phyloP scores from a whole-genome alignment of 2,888 invertebrate species.

The Eretmocerus hayati region DNA sequence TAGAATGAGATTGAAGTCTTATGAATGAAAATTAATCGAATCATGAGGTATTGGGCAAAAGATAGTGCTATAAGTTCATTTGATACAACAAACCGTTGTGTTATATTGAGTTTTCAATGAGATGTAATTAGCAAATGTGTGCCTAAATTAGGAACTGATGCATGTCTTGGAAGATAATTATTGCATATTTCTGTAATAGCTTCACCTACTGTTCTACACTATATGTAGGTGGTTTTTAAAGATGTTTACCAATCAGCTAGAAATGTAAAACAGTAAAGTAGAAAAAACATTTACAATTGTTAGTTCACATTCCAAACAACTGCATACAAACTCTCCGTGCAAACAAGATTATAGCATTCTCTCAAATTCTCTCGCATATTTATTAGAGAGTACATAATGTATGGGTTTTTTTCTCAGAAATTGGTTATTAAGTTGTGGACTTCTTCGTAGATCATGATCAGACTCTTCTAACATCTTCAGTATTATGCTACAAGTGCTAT shows the following conservation, averaged over 20 bases:
- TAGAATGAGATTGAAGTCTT: constrained; percentile 5
- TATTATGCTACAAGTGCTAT: no score
- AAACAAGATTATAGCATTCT: constrained; percentile 6
- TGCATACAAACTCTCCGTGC: no score
- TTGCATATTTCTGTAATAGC: constrained; percentile 4
- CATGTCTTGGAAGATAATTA: constrained; percentile 23
- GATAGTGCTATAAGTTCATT: constrained; percentile 17
- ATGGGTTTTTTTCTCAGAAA: no score
- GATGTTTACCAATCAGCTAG: constrained; percentile 32
- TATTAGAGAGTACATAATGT: constrained; percentile 14
- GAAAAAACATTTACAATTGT: constrained; percentile 34
- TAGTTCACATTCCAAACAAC: constrained; percentile 25
- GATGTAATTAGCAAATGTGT: constrained; percentile 28
- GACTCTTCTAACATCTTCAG: no score
- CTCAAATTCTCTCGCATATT: constrained; percentile 3
- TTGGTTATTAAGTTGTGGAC: constrained; percentile 33
- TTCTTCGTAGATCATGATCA: constrained; percentile 19
- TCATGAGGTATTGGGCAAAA: constrained; percentile 17
- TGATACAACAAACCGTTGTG: constrained; percentile 12
- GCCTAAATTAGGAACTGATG: constrained; percentile 33
- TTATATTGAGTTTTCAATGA: constrained; percentile 16
- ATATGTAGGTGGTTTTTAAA: constrained; percentile 35
- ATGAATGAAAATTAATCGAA: constrained; percentile 10
- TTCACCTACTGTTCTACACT: constrained; percentile 14
- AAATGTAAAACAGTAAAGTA: constrained; percentile 33